These are phyloP conservation scores for Phrixothrix hirtus DNA, from an alignment of 2,888 invertebrate species.

Conservation along the genomic window DNA sequence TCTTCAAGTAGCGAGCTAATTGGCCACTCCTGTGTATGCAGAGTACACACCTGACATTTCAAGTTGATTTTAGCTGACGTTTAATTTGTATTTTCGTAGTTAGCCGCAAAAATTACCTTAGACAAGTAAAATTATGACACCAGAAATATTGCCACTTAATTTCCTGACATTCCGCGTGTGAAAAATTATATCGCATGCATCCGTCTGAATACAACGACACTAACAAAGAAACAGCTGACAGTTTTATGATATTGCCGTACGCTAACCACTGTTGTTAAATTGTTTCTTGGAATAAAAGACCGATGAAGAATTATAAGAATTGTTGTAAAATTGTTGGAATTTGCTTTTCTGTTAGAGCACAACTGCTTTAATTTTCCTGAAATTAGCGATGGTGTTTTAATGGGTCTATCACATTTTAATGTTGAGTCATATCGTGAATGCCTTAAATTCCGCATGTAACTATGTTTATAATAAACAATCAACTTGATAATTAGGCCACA, in stretches of 20 bases:
- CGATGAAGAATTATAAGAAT: not conserved
- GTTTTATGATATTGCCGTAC: slow-evolving; percentile 9
- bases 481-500: not conserved
- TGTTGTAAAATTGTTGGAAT: not conserved
- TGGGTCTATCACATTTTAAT: not conserved
- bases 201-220: slow-evolving; percentile 9
- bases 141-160: slow-evolving; percentile 8
- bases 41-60: slow-evolving; percentile 26
- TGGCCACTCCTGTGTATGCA: slow-evolving; percentile 25
- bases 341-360: not conserved
- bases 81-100: slow-evolving; percentile 3
- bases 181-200: slow-evolving; percentile 13
- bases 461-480: not conserved
- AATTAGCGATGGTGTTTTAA: not conserved
- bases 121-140: too few species aligned
- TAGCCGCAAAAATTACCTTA: too few species aligned
- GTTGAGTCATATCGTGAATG: not conserved
- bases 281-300: slow-evolving; percentile 10
- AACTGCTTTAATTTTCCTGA: too few species aligned
- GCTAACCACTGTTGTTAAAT: slow-evolving; percentile 2
- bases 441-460: not conserved
- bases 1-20: slow-evolving; percentile 26
- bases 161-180: slow-evolving; percentile 12
- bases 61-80: too few species aligned
- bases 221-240: slow-evolving; percentile 13